Evolutionary conservation across 2,113 vertebrate genomes (phyloP), one percentile per base, ranked within the genome.

Genomic region (Perca schrenkii): DNA sequence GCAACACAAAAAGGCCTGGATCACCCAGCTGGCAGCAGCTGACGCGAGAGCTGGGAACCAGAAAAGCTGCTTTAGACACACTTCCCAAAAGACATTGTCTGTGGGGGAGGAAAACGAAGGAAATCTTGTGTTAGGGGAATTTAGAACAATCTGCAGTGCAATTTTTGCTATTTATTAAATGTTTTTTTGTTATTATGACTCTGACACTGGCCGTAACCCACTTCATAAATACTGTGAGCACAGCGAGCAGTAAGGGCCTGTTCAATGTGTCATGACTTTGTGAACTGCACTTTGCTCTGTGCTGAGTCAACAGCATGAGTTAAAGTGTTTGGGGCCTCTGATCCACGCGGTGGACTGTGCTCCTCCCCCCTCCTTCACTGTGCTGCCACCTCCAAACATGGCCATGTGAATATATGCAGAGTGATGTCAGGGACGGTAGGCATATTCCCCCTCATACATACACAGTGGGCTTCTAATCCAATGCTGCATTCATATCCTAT

Each of bases 381-480:
- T 10, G 43, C 57, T 22, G 80, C 57, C 31, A 22, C 50, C 34
- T 74, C 82, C 86, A 82, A 81, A 75, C 61, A 81, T 74, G 82
- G 78, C 19, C 46, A 61, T 50, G 65, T 22, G 12, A 57, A 68
- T 34, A 68, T 34, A 8, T 43, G 17, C 0, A 61, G 21, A 54
- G 21, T 3, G 65, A n/a, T 52, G 64, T 17, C 56, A 61, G 28
- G 21, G 7, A 19, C 0, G 1, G 25, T 6, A 52, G 65, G 19
- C 8, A 64, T 12, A 21, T 21, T 15, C 11, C 15, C 76, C 19
- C 0, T n/a, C 40, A 36, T 31, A 53, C 1, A 21, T 0, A 8
- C 16, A 54, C 15, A 56, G 11, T 58, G 63, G 22, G 36, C 11
- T 49, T 57, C 68, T 21, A 49, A 63, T 57, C 68, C 16, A 49